These are phyloP conservation scores for Heliopora coerulea DNA, from an alignment of 92 coral and sea anemone genomes.

Conservation along the genomic window DNA sequence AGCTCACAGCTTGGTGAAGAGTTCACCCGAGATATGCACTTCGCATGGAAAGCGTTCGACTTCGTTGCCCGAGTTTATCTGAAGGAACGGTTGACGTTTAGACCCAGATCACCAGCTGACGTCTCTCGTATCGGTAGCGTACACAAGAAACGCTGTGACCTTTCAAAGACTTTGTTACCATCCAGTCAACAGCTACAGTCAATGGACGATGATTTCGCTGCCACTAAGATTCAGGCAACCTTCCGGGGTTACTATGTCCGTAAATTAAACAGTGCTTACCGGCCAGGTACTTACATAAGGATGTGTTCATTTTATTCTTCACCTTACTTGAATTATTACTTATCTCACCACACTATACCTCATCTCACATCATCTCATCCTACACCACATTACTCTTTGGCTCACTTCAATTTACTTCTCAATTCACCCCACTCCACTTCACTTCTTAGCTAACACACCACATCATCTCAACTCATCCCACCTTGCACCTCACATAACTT, in stretches of 20 bases:
- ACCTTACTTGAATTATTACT: too few species aligned
- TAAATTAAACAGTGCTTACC: conserved; percentile 72
- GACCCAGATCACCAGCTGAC: conserved; percentile 93
- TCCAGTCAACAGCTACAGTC: conserved; percentile 60
- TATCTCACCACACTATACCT: too few species aligned
- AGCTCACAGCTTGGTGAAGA: conserved; percentile 79
- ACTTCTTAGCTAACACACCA: too few species aligned
- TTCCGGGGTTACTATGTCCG: conserved; percentile 89
- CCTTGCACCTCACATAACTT: too few species aligned
- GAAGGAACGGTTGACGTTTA: conserved; percentile 71
- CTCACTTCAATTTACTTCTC: too few species aligned
- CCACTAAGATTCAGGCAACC: conserved; percentile 84
- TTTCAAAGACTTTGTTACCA: conserved; percentile 39
- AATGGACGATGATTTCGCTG: conserved; percentile 71
- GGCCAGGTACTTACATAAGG: conserved; percentile 67
- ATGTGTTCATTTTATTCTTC: too few species aligned
- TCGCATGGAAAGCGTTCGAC: conserved; percentile 96
- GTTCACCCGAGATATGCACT: conserved; percentile 81
- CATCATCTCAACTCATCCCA: too few species aligned
- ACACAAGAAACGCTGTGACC: conserved; percentile 47
- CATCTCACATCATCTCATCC: too few species aligned
- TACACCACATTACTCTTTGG: too few species aligned
- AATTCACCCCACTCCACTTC: too few species aligned
- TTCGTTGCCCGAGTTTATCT: conserved; percentile 85
- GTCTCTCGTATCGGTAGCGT: conserved; percentile 84